Evolutionary conservation across 2,888 invertebrate genomes (phyloP), one percentile per base, ranked within the genome.

Genomic region (Caenorhabditis zanzibari): DNA sequence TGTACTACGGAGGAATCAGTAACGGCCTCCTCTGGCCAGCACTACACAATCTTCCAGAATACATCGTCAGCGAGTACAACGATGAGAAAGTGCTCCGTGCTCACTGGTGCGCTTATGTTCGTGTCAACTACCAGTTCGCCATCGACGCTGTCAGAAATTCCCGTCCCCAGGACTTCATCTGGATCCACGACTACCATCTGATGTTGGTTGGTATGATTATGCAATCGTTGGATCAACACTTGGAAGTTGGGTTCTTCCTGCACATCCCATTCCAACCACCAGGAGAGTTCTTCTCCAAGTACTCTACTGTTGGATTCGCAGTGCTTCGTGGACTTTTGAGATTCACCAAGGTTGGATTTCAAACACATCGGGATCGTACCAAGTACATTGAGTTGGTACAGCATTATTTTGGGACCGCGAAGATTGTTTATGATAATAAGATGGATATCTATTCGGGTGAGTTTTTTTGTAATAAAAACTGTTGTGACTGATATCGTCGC

Each of bases 221-320:
- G 87, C 95, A 97, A 93, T 96, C 96, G 93, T 93, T 93, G 83
- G 92, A 92, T 63, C 86, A 86, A n/a, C 86, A 90, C 58, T 84
- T 91, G 10, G 91, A 91, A 80, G 93, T 97, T 86, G 96, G 96
- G 35, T 97, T 97, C 94, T 97, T 97, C 93, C 94, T 97, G 83
- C 97, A 97, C 93, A 97, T 97, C 91, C 97, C 97, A 0, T 97
- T 97, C 93, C 96, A 96, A 16, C 95, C 96, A 16, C 97, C 96
- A 96, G 97, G 97, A 91, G 96, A 96, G 88, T 95, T 97, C 90
- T 91, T 92, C 85, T 86, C 87, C 16, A 88, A 90, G 47, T 92
- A 90, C 71, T 77, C 87, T 7, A 82, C 88, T 10, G 88, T 89
- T 54, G 92, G 89, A 14, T 85, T 91, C 28, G 96, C 96, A 93